Evolutionary conservation across 2,888 invertebrate genomes (phyloP), one percentile per base, ranked within the genome.

Genomic region (Graphium colonna): DNA sequence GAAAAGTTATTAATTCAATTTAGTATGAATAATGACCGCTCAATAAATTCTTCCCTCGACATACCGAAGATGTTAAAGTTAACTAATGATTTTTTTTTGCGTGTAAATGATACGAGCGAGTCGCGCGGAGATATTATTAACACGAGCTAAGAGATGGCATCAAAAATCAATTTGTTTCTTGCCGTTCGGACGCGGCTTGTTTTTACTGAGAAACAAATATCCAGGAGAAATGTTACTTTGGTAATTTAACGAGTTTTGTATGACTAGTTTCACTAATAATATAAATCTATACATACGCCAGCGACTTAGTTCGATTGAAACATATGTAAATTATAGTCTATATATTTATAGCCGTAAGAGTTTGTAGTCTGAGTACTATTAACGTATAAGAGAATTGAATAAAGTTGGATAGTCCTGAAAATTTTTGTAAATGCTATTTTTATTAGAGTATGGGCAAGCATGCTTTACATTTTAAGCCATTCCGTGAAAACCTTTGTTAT

Each of bases 141-240:
- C 66, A 66, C 61, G 64, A 61, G 61, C 57, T 66, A 65, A 68
- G 65, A 65, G 68, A 68, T 67, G 71, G 77, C 81, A 84, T 83
- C 78, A 83, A 80, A 82, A 83, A 82, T 81, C 80, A 78, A 84
- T 85, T 85, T 82, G 75, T 75, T 74, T 74, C 71, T 76, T 73
- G 69, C 65, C 68, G 69, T 69, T 57, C 62, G 52, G 55, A 61
- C 61, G 57, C 59, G 61, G 60, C 57, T 64, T 62, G 62, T 70
- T 73, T 76, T 73, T 73, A 65, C 67, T 56, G 47, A 62, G 61
- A 67, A 70, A 71, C 65, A 69, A 73, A 73, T 69, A 68, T 70
- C 64, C 65, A 63, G 12, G 53, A 51, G 59, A 58, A 69, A 64
- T 62, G 62, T 68, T 68, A 74, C 77, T 71, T 72, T 63, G 68